Evolutionary conservation across 2,113 vertebrate species (phyloP).

Genomic region (Pelecanus crispus): DNA sequence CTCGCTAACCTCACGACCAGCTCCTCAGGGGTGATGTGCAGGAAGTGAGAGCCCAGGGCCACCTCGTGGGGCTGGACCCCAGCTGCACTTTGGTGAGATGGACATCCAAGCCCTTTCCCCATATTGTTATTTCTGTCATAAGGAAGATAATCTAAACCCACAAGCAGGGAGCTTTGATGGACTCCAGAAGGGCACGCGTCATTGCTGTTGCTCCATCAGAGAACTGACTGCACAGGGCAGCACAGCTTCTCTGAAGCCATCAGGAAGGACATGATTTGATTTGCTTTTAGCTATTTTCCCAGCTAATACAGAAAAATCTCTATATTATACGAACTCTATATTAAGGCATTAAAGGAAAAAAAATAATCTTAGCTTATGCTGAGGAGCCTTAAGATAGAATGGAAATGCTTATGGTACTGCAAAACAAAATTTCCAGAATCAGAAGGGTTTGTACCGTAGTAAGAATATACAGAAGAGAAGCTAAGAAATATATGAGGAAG

Average conservation of each 20-base stretch:
- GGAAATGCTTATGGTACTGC: neutral
- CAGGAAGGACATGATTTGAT: neutral
- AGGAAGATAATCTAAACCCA: neutral
- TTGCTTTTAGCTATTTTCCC: neutral
- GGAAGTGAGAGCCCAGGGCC: neutral
- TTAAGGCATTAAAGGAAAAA: neutral
- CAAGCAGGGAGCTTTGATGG: neutral
- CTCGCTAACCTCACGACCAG: neutral
- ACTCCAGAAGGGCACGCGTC: neutral
- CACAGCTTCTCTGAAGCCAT: neutral
- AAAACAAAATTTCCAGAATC: neutral
- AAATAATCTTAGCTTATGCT: neutral
- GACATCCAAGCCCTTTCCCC: neutral
- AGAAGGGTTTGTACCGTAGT: neutral
- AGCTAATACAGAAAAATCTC: neutral
- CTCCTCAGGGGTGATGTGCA: neutral
- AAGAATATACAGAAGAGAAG: neutral
- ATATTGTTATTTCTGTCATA: neutral
- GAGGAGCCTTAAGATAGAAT: neutral
- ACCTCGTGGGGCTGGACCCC: neutral
- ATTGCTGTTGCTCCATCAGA: neutral
- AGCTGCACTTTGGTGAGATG: neutral
- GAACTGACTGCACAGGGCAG: neutral
- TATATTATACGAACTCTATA: neutral
- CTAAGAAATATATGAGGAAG: neutral